These are phyloP conservation scores for Araneus ventricosus DNA, from an alignment of 1,140 invertebrate species.

Conservation along the genomic window DNA sequence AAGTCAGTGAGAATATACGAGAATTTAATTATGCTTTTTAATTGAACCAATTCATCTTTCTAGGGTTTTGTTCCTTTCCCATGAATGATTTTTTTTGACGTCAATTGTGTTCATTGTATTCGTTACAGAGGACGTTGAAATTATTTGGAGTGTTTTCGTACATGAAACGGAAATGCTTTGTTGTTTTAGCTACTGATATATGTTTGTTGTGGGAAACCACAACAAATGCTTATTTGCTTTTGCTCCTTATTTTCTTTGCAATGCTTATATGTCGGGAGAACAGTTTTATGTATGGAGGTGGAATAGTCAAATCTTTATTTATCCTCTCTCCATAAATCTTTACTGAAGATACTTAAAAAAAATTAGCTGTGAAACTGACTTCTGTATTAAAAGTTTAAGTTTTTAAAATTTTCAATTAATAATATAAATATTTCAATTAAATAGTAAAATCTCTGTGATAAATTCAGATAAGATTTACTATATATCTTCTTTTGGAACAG, in stretches of 20 bases:
- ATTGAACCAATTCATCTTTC: slow-evolving; percentile 11
- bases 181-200: neutral
- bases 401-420: too few species aligned
- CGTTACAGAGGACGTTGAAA: neutral
- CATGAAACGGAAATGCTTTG: neutral
- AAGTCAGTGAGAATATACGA: neutral
- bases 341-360: too few species aligned
- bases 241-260: neutral
- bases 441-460: too few species aligned
- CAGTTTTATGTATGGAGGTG: too few species aligned
- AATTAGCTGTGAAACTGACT: too few species aligned
- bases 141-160: neutral
- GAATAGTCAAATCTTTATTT: too few species aligned
- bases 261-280: neutral
- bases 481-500: too few species aligned
- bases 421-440: too few species aligned
- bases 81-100: neutral
- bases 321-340: too few species aligned
- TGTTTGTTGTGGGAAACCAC: neutral
- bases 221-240: too few species aligned
- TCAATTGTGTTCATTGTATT: neutral
- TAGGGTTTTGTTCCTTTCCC: neutral
- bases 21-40: slow-evolving; percentile 32
- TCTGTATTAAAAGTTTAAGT: too few species aligned
- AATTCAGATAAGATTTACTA: too few species aligned